These are phyloP conservation scores for Xestobium rufovillosum DNA, from an alignment of 2,888 invertebrate species.

Conservation along the genomic window DNA sequence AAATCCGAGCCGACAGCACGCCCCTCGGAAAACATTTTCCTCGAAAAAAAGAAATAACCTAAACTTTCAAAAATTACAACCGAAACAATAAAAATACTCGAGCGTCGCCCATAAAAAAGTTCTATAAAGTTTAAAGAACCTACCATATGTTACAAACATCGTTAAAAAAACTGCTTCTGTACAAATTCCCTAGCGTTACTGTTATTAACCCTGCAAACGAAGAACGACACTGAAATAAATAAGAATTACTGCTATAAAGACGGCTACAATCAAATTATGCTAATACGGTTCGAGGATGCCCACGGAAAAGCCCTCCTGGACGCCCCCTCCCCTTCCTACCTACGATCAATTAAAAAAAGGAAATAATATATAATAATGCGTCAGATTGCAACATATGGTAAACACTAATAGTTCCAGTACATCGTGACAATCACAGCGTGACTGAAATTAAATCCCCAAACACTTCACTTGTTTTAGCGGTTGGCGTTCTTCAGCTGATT, in stretches of 20 bases:
- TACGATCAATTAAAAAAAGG: too few species aligned
- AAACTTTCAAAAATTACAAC: constrained; percentile 16
- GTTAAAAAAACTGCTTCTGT: too few species aligned
- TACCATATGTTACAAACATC: constrained; percentile 44
- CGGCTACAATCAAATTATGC: too few species aligned
- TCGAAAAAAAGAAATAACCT: constrained; percentile 18
- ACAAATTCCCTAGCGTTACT: too few species aligned
- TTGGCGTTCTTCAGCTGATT: constrained; percentile 98
- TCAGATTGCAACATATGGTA: constrained; percentile 43
- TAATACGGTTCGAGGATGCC: too few species aligned
- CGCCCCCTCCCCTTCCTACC: too few species aligned
- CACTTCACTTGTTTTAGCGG: constrained; percentile 59
- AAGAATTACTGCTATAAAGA: too few species aligned
- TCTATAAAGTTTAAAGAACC: constrained; percentile 35
- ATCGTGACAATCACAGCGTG: constrained; percentile 29
- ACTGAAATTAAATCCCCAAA: constrained; percentile 19
- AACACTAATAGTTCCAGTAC: constrained; percentile 38
- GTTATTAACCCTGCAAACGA: too few species aligned
- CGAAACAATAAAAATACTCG: constrained; percentile 20
- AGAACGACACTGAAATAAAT: too few species aligned
- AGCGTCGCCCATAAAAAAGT: constrained; percentile 29
- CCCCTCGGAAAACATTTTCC: constrained; percentile 13
- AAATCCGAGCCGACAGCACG: constrained; percentile 21
- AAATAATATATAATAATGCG: too few species aligned
- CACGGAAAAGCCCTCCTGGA: too few species aligned